Evolutionary conservation across 2,888 invertebrate species (phyloP), one percentile per base, ranked within the genome.

Genomic region (Zeuzera pyrina): DNA sequence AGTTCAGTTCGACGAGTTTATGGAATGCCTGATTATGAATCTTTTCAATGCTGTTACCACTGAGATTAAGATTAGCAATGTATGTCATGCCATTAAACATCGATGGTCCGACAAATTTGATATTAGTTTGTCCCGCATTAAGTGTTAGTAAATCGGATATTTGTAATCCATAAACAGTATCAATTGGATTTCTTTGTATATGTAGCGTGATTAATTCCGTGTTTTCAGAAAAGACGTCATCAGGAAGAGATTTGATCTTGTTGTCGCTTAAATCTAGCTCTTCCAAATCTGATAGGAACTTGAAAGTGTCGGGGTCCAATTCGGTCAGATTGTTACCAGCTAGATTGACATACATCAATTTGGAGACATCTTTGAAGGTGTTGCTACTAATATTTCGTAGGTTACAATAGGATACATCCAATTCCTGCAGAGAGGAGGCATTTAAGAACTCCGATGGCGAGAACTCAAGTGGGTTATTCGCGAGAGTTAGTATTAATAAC

Each of bases 241-340:
- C 64, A 0, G 90, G 88, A 29, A 93, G 67, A 2, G 84, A 83
- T 41, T 77, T 84, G 15, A 93, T 83, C 3, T 85, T 76, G 56
- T 93, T 93, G 43, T 89, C 86, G 11, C 91, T 89, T 5, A 93
- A 70, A 52, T 91, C 90, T 15, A 93, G 65, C 52, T 92, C 91
- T 57, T 90, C 89, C 33, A 93, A 83, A 29, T 87, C 86, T 7
- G 86, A 73, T 13, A 90, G 70, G 12, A 85, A 79, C 36, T 86
- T 86, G 63, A 93, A 92, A 1, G 86, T 81, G 31, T 78, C 74
- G 12, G 79, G 78, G 34, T 88, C 86, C 49, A 90, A 74, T 29
- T 86, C 84, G 30, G 83, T 85, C 29, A 93, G 66, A 32, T 85
- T 84, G 53, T 93, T 93, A 32, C 88, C 87, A 15, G 88, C 87